These are phyloP conservation scores for Cyclargus thomasi DNA, from an alignment of 1,140 invertebrate genomes.

Conservation along the genomic window DNA sequence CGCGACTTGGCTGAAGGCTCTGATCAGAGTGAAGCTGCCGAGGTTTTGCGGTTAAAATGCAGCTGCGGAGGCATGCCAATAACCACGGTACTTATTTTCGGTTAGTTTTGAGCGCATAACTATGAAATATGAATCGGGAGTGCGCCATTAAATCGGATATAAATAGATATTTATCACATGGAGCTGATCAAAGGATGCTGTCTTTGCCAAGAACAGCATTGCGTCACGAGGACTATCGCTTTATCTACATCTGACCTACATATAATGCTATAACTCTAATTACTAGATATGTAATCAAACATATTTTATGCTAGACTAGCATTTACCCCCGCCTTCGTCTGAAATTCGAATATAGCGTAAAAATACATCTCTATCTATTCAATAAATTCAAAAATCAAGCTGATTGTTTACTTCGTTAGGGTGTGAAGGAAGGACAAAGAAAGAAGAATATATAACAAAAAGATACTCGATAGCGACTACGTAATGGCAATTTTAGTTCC, in stretches of 20 bases:
- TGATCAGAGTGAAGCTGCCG: background rate
- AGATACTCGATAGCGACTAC: too few species aligned
- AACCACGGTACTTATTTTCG: background rate
- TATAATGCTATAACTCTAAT: background rate
- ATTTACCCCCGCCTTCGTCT: too few species aligned
- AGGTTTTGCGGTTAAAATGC: background rate
- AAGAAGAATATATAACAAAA: too few species aligned
- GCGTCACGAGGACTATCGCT: conserved; percentile 9
- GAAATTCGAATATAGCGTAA: too few species aligned
- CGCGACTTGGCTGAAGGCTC: background rate
- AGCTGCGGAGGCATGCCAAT: background rate
- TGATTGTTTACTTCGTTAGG: too few species aligned
- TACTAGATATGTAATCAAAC: background rate
- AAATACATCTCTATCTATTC: too few species aligned
- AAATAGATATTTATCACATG: conserved; percentile 15
- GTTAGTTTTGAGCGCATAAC: conserved; percentile 8
- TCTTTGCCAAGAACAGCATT: conserved; percentile 15
- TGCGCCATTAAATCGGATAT: conserved; percentile 10
- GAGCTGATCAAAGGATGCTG: conserved; percentile 14
- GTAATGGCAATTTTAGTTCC: too few species aligned
- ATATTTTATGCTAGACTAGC: too few species aligned
- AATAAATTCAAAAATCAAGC: too few species aligned
- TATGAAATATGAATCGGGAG: conserved; percentile 13
- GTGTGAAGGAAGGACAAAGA: too few species aligned
- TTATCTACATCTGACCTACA: conserved; percentile 3